These are phyloP conservation scores for Rutilus rutilus DNA, from an alignment of 2,113 vertebrate genomes.

Conservation along the genomic window DNA sequence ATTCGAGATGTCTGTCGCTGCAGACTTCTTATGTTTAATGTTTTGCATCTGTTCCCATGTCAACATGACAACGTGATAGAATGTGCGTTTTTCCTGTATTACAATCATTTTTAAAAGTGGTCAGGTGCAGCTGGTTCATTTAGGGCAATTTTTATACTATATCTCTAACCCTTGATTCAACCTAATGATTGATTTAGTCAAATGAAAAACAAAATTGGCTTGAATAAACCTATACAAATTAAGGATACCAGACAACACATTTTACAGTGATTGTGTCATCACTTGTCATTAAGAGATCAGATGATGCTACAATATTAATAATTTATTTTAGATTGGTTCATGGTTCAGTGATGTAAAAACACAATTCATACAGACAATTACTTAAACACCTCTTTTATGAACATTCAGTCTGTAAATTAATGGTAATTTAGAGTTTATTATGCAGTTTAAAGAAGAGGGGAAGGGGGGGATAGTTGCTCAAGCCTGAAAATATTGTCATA, in stretches of 20 bases:
- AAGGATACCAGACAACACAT: not conserved
- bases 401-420: not conserved
- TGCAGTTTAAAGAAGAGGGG: not conserved
- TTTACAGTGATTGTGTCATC: not conserved
- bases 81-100: not conserved
- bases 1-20: constrained; percentile 17
- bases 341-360: not conserved
- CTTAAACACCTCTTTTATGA: not conserved
- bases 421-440: not conserved
- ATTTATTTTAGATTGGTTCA: not conserved
- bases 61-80: not conserved
- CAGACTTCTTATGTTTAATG: constrained; percentile 17
- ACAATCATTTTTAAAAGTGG: not conserved
- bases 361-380: not conserved
- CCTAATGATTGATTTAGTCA: not conserved
- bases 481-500: not conserved
- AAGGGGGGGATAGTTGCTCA: not conserved
- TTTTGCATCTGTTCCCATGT: constrained; percentile 29
- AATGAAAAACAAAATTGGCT: not conserved
- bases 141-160: not conserved
- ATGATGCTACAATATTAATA: not conserved
- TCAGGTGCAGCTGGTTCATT: not conserved
- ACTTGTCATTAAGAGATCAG: not conserved
- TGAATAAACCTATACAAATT: not conserved
- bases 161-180: not conserved